Conservation (phyloP, 2,113 vertebrate genomes). For the Coracopsis vasa region DNA sequence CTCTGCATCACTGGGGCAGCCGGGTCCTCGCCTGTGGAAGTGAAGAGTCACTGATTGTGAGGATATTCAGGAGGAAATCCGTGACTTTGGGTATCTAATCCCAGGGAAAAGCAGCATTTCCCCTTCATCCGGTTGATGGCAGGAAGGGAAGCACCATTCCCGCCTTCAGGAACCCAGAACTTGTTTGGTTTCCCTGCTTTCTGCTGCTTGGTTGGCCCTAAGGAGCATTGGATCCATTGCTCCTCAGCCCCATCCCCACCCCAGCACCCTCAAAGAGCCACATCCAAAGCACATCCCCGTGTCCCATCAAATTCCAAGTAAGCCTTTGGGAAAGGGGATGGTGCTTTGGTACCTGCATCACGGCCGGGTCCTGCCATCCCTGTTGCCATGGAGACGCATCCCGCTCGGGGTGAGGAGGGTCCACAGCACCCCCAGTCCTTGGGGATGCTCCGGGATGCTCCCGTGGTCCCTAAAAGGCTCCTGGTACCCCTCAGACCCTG, state of each 20-base stretch:
- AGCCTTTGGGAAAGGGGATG: neutral
- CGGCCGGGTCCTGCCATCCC: neutral
- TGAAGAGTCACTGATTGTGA: neutral
- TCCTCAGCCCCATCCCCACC: neutral
- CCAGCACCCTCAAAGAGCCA: neutral
- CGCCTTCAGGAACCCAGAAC: neutral
- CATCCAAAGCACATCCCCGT: neutral
- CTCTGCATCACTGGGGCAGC: neutral
- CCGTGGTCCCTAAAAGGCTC: too few relatives aligned
- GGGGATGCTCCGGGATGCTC: neutral
- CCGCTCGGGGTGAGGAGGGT: neutral
- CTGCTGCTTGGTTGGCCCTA: too few relatives aligned
- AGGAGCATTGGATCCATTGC: too few relatives aligned
- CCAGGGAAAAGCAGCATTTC: neutral
- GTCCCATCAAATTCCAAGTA: neutral
- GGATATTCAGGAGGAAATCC: neutral
- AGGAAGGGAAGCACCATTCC: neutral
- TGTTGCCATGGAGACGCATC: neutral
- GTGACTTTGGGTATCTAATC: neutral
- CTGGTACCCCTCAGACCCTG: neutral
- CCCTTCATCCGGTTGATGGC: neutral
- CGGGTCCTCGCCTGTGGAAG: neutral
- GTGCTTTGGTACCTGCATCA: neutral
- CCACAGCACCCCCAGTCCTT: neutral
- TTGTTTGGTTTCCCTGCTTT: neutral